Evolutionary conservation across 1,140 invertebrate species (phyloP), one percentile per base, ranked within the genome.

Genomic region (Euschistus heros): DNA sequence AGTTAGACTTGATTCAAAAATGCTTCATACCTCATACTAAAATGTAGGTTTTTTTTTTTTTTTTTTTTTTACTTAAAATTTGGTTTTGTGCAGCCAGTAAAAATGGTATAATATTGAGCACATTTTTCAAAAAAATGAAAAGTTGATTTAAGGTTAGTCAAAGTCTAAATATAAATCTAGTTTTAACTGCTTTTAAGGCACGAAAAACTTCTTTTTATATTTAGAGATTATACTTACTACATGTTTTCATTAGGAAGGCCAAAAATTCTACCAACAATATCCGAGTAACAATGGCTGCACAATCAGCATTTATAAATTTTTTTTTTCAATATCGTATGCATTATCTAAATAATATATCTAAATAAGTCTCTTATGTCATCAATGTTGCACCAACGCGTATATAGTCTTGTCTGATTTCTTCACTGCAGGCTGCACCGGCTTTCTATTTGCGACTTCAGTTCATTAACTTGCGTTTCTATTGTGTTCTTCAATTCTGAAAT

Each of bases 401-500:
- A 37, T 44, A 60, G 54, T 27, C 37, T 61, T 24, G 10, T 61
- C 59, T 61, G 30, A 8, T 37, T 37, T 61, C 24, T 63, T 86
- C 84, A 92, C 88, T 92, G 90, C 80, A 91, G 84, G 74, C 85
- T 87, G 81, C 90, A 94, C 81, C 91, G 92, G 80, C 88, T 91
- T 83, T 94, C 92, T 76, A 94, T 89, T 80, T 92, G 89, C 73
- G 89, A 85, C 81, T 93, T 94, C 76, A 94, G 81, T 82, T 94
- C 91, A 79, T 87, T 94, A 77, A 94, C 90, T 84, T 93, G 90
- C 74, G 89, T 90, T 80, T 94, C 91, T 83, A 94, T 87, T 76
- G 90, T 88, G 80, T 94, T 93, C 83, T 93, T 94, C 81, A 94
- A 78, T 81, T 92, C 91, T 94, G 86, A 71, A 86, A 88, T 67